Base-by-base conservation (phyloP, 1,140 invertebrate genomes). In the Drosophila chauvacae region DNA sequence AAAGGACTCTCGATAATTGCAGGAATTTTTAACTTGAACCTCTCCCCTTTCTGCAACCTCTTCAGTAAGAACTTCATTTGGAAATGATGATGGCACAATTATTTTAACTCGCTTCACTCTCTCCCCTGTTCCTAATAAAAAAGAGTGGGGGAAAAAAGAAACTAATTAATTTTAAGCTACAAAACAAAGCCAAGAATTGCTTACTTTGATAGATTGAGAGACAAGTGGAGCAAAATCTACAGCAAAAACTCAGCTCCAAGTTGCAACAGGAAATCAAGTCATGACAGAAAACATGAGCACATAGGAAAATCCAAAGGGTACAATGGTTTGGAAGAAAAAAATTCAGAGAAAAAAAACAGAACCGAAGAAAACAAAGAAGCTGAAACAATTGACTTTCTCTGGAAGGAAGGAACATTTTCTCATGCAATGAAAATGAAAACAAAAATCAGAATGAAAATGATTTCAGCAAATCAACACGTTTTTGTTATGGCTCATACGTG, bases 391-490 rank as follows among this genome's bases (percentile, higher is more conserved):
- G 70, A 73, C 66, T 73, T 72, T 55, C 64, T 42, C 64, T 23
- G 69, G 23, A 6, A 28, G 26, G 26, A n/a, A 33, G 48, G 26
- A 57, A 74, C 53, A 72, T 72, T 71, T 72, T 20, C 39, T 42
- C 65, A 42, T 35, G 44, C 69, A 47, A 59, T 39, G 28, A 59
- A 60, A 69, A 71, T 71, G 42, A 71, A 61, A 61, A 66, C 50
- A 23, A 44, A 66, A 72, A 71, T 72, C 28, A 71, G 33, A 72
- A 51, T 59, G 44, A 56, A 72, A 83, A 78, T 63, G 39, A 81
- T 73, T 82, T 72, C 66, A 62, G 57, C 57, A 81, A 78, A 70
- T 77, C 79, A 81, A 82, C 80, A 82, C 79, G 73, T 77, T 77
- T 80, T 71, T 81, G 59, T 65, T 76, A 59, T 63, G 28, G 44